phyloP scores from a whole-genome alignment of 2,113 vertebrate genomes.

The Melanerpes formicivorus region DNA sequence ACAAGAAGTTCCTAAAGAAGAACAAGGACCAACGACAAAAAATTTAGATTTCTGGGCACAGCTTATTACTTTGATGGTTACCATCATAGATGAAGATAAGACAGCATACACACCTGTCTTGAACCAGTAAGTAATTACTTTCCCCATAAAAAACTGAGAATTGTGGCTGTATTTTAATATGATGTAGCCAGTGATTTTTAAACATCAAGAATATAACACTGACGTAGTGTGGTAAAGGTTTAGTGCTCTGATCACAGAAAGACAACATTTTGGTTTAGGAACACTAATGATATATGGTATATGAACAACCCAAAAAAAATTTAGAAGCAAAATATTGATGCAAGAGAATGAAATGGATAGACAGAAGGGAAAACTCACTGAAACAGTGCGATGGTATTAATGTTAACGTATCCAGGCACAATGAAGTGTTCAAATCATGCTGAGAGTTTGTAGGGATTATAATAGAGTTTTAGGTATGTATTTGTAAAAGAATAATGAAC shows the following conservation, averaged over 20 bases:
- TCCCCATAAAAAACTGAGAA: neutral
- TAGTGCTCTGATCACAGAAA: neutral
- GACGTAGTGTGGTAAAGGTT: neutral
- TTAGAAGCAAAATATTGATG: neutral
- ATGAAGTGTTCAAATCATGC: neutral
- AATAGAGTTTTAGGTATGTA: neutral
- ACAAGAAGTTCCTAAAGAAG: slow-evolving; percentile 88
- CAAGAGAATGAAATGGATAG: neutral
- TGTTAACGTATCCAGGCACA: neutral
- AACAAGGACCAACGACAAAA: slow-evolving; percentile 92
- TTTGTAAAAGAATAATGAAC: neutral
- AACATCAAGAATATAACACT: neutral
- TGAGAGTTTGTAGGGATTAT: neutral
- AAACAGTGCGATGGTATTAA: neutral
- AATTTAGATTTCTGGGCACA: slow-evolving; percentile 96
- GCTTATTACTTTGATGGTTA: slow-evolving; percentile 93
- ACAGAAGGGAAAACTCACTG: neutral
- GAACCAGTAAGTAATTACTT: slow-evolving; percentile 88
- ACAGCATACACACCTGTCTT: slow-evolving; percentile 90
- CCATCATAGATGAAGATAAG: slow-evolving; percentile 93
- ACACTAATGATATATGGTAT: fast-evolving
- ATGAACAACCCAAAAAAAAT: neutral
- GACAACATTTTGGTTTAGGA: neutral
- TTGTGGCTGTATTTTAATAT: neutral
- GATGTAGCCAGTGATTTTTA: neutral